Percentiles rank a stretch among this genome's conserved stretches.
phyloP scores from a whole-genome alignment of 2,888 invertebrate genomes.

The Opisthograptis luteolata region DNA sequence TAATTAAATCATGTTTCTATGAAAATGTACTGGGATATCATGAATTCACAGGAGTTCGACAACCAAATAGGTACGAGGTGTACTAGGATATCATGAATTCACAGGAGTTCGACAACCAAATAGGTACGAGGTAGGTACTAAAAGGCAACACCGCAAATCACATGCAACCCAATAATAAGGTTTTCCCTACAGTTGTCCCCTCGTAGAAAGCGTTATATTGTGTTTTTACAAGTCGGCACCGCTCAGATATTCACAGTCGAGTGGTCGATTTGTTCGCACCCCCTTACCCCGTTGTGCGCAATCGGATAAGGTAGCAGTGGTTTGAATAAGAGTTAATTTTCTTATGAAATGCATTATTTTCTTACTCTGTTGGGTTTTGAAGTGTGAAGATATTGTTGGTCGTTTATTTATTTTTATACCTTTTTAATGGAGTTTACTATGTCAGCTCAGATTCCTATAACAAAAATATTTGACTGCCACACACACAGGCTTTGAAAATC shows the following conservation, averaged over 20 bases:
- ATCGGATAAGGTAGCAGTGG: slow-evolving; percentile 32
- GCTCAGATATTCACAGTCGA: slow-evolving; percentile 41
- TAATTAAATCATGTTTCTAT: too few relatives aligned
- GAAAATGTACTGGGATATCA: too few relatives aligned
- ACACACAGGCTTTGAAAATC: too few relatives aligned
- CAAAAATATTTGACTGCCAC: too few relatives aligned
- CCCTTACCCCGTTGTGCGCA: slow-evolving; percentile 39
- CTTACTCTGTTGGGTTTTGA: slow-evolving; percentile 5
- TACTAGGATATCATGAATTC: too few relatives aligned
- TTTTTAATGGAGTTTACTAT: neutral
- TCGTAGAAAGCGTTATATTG: slow-evolving; percentile 35
- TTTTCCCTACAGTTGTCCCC: slow-evolving; percentile 9
- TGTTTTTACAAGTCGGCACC: slow-evolving; percentile 38
- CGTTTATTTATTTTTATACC: neutral
- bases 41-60: too few relatives aligned
- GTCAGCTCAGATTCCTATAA: neutral
- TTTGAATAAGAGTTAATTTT: slow-evolving; percentile 12
- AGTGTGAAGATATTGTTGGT: slow-evolving; percentile 2
- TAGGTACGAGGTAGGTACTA: too few relatives aligned
- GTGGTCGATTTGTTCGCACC: slow-evolving; percentile 37
- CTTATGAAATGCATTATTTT: slow-evolving; percentile 9
- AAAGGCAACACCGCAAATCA: too few relatives aligned
- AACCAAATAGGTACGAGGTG: too few relatives aligned
- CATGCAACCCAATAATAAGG: too few relatives aligned
- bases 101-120: too few relatives aligned